These are phyloP conservation scores for Nemotelus pantherinus DNA, from an alignment of 2,888 invertebrate genomes.

Conservation along the genomic window DNA sequence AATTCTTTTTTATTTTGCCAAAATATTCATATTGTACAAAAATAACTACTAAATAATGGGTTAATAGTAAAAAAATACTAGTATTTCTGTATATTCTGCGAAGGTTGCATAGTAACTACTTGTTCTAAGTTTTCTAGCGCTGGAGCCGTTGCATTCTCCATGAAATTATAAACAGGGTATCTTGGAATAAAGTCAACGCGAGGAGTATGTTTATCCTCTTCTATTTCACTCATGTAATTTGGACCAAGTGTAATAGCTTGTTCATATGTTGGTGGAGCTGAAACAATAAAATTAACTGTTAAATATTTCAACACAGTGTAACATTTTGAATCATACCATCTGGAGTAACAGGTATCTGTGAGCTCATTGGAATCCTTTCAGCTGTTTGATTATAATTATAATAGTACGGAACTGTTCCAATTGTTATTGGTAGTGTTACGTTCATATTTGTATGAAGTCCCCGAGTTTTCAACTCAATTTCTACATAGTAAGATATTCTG, in stretches of 20 bases:
- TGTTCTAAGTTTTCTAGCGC: too few species aligned
- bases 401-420: slow-evolving; percentile 69
- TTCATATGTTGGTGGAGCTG: slow-evolving; percentile 64
- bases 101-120: too few species aligned
- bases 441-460: slow-evolving; percentile 74
- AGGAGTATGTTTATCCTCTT: slow-evolving; percentile 58
- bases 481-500: slow-evolving; percentile 76
- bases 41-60: too few species aligned
- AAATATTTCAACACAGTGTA: too few species aligned
- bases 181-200: slow-evolving; percentile 62
- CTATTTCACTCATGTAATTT: slow-evolving; percentile 59
- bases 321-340: too few species aligned
- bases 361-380: too few species aligned
- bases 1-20: too few species aligned
- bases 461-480: slow-evolving; percentile 68
- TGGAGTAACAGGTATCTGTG: too few species aligned
- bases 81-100: too few species aligned
- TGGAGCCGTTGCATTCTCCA: not conserved
- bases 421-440: slow-evolving; percentile 73
- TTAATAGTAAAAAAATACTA: too few species aligned
- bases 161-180: slow-evolving; percentile 61
- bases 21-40: too few species aligned
- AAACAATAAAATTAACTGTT: not conserved
- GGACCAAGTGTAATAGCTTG: slow-evolving; percentile 58
- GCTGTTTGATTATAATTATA: not conserved